A percentile compares a stretch with the other conserved stretches of the same genome.
Conservation (phyloP, 2,113 vertebrate genomes). For the Artemisiospiza belli region DNA sequence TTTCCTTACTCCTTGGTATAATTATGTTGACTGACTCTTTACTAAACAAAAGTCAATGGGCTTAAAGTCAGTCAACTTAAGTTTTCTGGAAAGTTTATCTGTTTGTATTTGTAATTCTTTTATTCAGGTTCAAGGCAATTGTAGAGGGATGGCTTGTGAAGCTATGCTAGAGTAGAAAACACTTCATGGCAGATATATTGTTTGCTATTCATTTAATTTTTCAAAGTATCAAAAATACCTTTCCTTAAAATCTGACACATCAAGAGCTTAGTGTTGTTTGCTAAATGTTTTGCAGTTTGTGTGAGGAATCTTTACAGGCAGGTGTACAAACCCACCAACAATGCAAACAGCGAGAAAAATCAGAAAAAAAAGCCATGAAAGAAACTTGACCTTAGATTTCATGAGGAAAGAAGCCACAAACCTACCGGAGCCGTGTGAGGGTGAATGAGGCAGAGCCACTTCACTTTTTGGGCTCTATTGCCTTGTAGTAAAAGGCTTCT, state of each 20-base stretch:
- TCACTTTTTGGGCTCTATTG: background rate
- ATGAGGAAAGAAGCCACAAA: background rate
- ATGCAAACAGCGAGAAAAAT: background rate
- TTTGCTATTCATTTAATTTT: background rate
- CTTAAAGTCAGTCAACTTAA: background rate
- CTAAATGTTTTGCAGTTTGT: background rate
- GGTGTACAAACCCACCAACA: background rate
- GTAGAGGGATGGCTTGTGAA: background rate
- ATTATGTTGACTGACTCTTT: background rate
- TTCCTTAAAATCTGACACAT: background rate
- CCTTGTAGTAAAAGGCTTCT: background rate
- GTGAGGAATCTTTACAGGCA: background rate
- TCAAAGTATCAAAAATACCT: background rate
- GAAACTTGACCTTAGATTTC: background rate
- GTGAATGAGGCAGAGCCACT: background rate
- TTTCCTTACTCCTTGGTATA: background rate
- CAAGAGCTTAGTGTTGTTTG: background rate
- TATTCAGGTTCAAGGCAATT: background rate
- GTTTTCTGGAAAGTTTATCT: background rate
- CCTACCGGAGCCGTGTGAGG: background rate
- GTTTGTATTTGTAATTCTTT: background rate
- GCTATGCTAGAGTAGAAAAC: background rate
- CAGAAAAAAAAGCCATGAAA: background rate
- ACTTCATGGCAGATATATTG: background rate
- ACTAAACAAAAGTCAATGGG: background rate